Base-by-base conservation (phyloP, 2,888 invertebrate genomes). In the Phengaris alcon region DNA sequence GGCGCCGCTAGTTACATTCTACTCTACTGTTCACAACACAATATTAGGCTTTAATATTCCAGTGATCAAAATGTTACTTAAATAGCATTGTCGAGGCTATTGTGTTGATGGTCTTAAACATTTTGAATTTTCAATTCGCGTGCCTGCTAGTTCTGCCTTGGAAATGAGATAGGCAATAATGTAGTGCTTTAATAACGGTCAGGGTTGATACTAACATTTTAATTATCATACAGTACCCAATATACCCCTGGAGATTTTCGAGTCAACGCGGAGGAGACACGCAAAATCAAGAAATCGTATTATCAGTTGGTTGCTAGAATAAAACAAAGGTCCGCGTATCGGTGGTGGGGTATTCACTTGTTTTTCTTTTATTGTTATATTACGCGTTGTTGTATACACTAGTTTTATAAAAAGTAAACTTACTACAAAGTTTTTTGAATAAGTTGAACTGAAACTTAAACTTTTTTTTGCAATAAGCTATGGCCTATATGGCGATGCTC, bases 161-260 rank as follows among this genome's bases (percentile, higher is more conserved):
- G 72, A 72, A 22, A 72, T 72, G 35, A 52, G 15, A 35, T 54
- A 52, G 52, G 22, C 22, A 35, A 12, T 35, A 69, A 48, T n/a
- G 52, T 75, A 72, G 68, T 51, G 74, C 13, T 55, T 22, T 52
- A 59, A 69, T 76, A 76, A 74, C 77, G 74, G 76, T 69, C 73
- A 76, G 76, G 76, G 78, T 79, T 79, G 85, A 84, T 86, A 92
- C 92, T 93, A 93, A 93, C 92, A 89, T 87, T 87, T 88, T 91
- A 90, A 91, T 93, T 92, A 91, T 92, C 90, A 90, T 90, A 87
- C 93, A 94, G 94, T 94, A 93, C 94, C 93, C 90, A 94, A 94
- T 93, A 94, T 94, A 85, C 93, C 94, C 82, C 92, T 93, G 93
- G 93, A 93, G 91, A 88, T 93, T 87, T 90, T 93, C 91, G 93